phyloP scores from a whole-genome alignment of 2,797 vertebrate species.

The Muscicapa comitata region DNA sequence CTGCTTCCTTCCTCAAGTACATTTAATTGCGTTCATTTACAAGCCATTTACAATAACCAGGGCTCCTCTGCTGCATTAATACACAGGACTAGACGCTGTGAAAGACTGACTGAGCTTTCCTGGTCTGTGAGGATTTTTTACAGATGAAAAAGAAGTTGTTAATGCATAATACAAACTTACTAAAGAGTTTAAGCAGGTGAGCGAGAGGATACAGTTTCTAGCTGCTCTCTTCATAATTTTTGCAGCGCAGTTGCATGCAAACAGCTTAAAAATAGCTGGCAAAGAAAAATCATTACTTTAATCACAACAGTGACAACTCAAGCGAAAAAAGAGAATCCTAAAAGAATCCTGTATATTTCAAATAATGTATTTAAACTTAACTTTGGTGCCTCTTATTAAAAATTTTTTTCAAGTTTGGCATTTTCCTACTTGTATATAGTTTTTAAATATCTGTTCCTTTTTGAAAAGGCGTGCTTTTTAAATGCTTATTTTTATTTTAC shows the following conservation, averaged over 20 bases:
- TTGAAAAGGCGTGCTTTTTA: constrained; percentile 66
- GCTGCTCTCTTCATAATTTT: not conserved
- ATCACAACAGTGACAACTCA: constrained; percentile 10
- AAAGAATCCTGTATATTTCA: constrained; percentile 58
- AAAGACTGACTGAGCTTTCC: not conserved
- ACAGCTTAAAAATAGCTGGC: not conserved
- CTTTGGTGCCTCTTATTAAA: constrained; percentile 38
- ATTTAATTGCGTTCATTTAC: not conserved
- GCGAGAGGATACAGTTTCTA: not conserved
- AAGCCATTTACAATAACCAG: not conserved
- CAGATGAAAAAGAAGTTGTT: not conserved
- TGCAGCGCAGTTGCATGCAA: constrained; percentile 13
- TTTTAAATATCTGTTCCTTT: constrained; percentile 69
- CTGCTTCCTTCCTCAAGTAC: not conserved
- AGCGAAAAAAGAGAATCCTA: constrained; percentile 16
- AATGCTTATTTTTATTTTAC: constrained; percentile 83
- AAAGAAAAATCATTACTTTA: constrained; percentile 31
- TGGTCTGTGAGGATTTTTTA: not conserved
- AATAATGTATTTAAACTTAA: constrained; percentile 73
- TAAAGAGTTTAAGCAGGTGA: not conserved
- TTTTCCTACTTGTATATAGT: constrained; percentile 78
- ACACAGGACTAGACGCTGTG: not conserved
- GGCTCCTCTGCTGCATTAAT: not conserved
- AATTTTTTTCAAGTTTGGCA: constrained; percentile 28
- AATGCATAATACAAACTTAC: not conserved